phyloP scores from a whole-genome alignment of 2,113 vertebrate species.

The Onychorhynchus coronatus region DNA sequence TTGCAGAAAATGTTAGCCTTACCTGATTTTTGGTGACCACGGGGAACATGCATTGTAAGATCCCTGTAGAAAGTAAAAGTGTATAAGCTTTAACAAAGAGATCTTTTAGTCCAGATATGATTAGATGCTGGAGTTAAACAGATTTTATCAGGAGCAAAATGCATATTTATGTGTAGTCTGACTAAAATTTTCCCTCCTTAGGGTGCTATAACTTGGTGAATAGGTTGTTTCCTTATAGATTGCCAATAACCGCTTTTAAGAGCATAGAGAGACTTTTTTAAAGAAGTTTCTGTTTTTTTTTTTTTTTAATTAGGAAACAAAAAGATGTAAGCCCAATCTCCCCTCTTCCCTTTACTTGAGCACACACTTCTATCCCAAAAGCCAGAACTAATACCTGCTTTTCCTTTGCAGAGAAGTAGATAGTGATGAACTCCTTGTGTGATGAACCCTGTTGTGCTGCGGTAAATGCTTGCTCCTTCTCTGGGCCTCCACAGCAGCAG shows the following conservation, averaged over 20 bases:
- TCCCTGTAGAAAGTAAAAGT: neutral
- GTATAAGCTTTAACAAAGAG: neutral
- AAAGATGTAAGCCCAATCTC: neutral
- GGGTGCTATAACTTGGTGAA: neutral
- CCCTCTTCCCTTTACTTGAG: neutral
- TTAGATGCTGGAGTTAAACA: neutral
- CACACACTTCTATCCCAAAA: neutral
- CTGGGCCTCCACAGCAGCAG: neutral
- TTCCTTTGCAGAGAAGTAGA: neutral
- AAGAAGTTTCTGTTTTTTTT: neutral
- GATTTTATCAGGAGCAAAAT: neutral
- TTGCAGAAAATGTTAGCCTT: neutral
- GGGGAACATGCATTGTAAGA: accelerated
- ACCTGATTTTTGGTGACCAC: neutral
- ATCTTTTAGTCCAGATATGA: neutral
- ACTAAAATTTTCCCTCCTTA: neutral
- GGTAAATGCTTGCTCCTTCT: neutral
- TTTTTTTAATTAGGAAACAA: neutral
- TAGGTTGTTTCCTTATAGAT: neutral
- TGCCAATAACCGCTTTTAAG: neutral
- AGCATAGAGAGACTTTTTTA: neutral
- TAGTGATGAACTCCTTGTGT: neutral
- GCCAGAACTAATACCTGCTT: neutral
- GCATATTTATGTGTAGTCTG: neutral
- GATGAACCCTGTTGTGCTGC: neutral